Base-by-base conservation (phyloP, 2,797 vertebrate genomes). In the Lindbergichthys nudifrons region DNA sequence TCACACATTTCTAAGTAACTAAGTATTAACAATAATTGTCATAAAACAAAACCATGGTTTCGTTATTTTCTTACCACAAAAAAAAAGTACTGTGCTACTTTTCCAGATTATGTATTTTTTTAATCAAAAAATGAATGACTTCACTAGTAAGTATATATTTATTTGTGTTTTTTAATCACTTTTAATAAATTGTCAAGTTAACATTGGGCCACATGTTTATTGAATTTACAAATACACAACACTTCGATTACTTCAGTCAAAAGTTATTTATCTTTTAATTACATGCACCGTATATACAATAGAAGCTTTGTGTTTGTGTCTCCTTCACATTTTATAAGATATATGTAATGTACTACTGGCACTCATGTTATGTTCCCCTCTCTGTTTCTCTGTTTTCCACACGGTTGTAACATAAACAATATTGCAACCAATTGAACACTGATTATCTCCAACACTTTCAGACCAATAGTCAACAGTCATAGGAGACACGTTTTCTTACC, bases 131-230 rank as follows among this genome's bases (percentile, higher is more conserved):
- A 47, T 9, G 50, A 15, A 6, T 43, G 5, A 39, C 3, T 16
- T n/a, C 7, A 61, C 21, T 52, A 4, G 14, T 43, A 42, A 16
- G 50, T 78, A 5, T 70, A 47, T 79, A 53, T 82, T 60, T 71
- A 75, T 67, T 70, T 68, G 16, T 75, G 51, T 50, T 52, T 47
- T 26, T 8, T 8, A 51, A 36, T 14, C 3, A 48, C 43, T 3
- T 2, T 46, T 41, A 32, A 75, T 70, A 77, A 70, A 78, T 63
- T 30, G 11, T 57, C 8, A 14, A 39, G 1, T 58, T 18, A 65
- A 30, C 6, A 63, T 62, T 21, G 6, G 23, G 2, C 12, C 4
- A 60, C 12, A 65, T 63, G 0, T 79, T 81, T 60, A 75, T 51
- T 75, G 2, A 43, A 43, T 51, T 71, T 5, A 62, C 23, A 51